Conservation (phyloP, 2,888 invertebrate genomes). For the Emmelina monodactyla region DNA sequence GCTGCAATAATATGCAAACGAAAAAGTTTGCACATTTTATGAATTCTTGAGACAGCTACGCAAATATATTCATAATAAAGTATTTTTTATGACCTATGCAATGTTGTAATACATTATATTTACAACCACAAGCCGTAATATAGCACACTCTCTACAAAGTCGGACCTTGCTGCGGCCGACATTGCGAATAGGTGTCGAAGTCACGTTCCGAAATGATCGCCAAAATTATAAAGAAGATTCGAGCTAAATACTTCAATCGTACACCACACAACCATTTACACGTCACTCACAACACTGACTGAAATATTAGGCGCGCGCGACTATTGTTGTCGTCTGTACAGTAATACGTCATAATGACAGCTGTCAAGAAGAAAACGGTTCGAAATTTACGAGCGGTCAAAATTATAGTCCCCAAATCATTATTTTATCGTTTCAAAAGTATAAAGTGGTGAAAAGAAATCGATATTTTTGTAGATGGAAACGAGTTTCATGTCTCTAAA, state of each 20-base stretch:
- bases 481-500: too few relatives aligned
- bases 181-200: slow-evolving; percentile 36
- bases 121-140: too few relatives aligned
- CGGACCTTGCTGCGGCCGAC: too few relatives aligned
- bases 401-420: slow-evolving; percentile 3
- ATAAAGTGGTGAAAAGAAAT: background rate
- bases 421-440: background rate
- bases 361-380: slow-evolving; percentile 22
- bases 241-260: slow-evolving; percentile 36
- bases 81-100: too few relatives aligned
- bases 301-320: background rate
- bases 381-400: slow-evolving; percentile 18
- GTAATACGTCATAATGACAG: slow-evolving; percentile 24
- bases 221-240: slow-evolving; percentile 56
- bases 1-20: too few relatives aligned
- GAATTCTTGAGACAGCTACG: too few relatives aligned
- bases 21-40: too few relatives aligned
- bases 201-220: slow-evolving; percentile 52
- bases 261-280: background rate
- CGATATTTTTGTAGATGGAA: slow-evolving; percentile 1
- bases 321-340: background rate
- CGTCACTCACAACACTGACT: background rate
- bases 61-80: too few relatives aligned
- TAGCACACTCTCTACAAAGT: too few relatives aligned
- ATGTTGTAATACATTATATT: too few relatives aligned